Evolutionary conservation across 2,888 invertebrate species (phyloP).

Genomic region (Netelia melanura): DNA sequence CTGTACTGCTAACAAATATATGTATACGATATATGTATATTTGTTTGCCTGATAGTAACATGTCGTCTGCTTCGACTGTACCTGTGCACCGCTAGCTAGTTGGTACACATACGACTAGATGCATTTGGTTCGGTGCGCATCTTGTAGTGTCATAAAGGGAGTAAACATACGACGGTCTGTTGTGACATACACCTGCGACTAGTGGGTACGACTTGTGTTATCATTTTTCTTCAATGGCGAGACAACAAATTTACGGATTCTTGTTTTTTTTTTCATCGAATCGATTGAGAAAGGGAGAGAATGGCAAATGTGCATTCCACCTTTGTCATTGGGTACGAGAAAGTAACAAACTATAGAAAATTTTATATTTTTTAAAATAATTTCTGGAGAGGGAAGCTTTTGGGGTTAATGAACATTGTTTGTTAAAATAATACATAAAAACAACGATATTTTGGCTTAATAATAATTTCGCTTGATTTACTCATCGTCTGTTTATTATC

Average conservation of each 20-base stretch:
- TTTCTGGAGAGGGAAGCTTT: neutral
- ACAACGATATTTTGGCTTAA: too few relatives aligned
- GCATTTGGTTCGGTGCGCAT: neutral
- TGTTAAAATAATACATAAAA: too few relatives aligned
- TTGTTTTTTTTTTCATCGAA: too few relatives aligned
- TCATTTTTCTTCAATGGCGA: neutral
- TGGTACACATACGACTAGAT: neutral
- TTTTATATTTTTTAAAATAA: neutral
- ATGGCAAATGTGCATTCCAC: too few relatives aligned
- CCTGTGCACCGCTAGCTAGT: neutral
- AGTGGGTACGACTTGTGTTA: too few relatives aligned
- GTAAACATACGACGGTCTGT: neutral
- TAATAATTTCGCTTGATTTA: neutral
- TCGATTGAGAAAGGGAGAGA: too few relatives aligned
- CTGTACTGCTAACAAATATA: conserved; percentile 15
- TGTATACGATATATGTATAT: neutral
- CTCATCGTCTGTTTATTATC: conserved; percentile 36
- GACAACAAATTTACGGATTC: neutral
- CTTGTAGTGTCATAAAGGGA: neutral
- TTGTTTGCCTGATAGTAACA: conserved; percentile 22
- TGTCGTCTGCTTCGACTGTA: conserved; percentile 13
- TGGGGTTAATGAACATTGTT: too few relatives aligned
- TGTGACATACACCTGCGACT: neutral
- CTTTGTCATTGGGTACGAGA: too few relatives aligned
- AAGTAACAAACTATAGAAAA: neutral